These are phyloP conservation scores for Carcina quercana DNA, from an alignment of 2,888 invertebrate species.

Conservation along the genomic window DNA sequence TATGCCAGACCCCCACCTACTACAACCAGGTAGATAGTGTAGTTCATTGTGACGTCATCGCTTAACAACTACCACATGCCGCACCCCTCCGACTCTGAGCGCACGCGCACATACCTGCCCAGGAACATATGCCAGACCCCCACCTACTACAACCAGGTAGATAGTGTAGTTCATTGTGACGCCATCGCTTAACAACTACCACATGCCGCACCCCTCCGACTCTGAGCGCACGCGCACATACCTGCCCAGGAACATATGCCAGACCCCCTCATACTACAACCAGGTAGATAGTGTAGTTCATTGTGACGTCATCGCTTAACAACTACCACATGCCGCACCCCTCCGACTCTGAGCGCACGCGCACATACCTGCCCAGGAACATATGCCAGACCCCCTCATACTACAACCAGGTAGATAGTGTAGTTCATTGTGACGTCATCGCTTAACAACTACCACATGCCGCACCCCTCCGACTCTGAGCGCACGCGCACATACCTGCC, in stretches of 20 bases:
- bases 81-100: constrained; percentile 96
- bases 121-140: constrained; percentile 93
- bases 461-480: constrained; percentile 97
- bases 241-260: constrained; percentile 92
- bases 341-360: constrained; percentile 94
- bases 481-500: constrained; percentile 92
- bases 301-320: too few relatives aligned
- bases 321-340: constrained; percentile 98
- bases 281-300: too few relatives aligned
- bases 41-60: too few relatives aligned
- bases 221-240: constrained; percentile 93
- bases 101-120: constrained; percentile 91
- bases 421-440: too few relatives aligned
- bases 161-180: too few relatives aligned
- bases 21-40: constrained; percentile 96
- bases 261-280: too few relatives aligned
- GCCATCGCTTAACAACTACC: too few relatives aligned
- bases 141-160: constrained; percentile 96
- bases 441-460: constrained; percentile 97
- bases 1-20: too few relatives aligned
- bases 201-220: constrained; percentile 98
- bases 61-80: constrained; percentile 98
- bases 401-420: constrained; percentile 94
- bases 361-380: constrained; percentile 92
- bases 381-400: too few relatives aligned